Evolutionary conservation across 2,888 invertebrate genomes (phyloP), one percentile per base, ranked within the genome.

Genomic region (Volucella inflata): DNA sequence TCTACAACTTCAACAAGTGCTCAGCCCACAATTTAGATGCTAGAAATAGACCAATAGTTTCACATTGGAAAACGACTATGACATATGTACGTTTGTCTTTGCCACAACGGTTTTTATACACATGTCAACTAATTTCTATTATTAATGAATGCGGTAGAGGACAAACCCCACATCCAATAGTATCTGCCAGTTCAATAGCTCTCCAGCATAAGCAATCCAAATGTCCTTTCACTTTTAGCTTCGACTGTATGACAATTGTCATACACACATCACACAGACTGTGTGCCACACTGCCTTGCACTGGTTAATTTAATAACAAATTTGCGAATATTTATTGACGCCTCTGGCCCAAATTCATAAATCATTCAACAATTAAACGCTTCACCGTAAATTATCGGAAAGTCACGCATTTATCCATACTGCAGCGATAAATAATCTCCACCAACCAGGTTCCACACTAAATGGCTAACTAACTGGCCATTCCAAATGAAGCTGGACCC

Each of bases 341-440:
- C 84, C 84, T 80, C 65, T 80, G 75, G 84, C 75, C 75, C 75
- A 50, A 75, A 71, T 80, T 60, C 84, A 76, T 84, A 84, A 84
- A 84, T 84, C 84, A 84, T 84, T 67, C 84, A 67, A 84, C 84
- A 84, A 84, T 84, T 80, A 75, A 84, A 75, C 38, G 84, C 71
- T 76, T 84, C 84, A 80, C 70, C 80, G 84, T 84, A 84, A 80
- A 84, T 84, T 84, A 80, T 80, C 65, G 21, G 64, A 44, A 68
- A 84, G 75, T 84, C 84, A 84, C 84, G 84, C 84, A 84, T 84
- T 84, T 84, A 80, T 30, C 30, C 30, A 30, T 6, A 6, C 71
- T 60, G 65, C 75, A 59, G 44, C 80, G 67, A 84, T 84, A 84
- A 84, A 84, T 84, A 84, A 71, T 75, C 80, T 46, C 2, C 50